Base-by-base conservation (phyloP, 2,113 vertebrate genomes). In the Amphiprion percula region DNA sequence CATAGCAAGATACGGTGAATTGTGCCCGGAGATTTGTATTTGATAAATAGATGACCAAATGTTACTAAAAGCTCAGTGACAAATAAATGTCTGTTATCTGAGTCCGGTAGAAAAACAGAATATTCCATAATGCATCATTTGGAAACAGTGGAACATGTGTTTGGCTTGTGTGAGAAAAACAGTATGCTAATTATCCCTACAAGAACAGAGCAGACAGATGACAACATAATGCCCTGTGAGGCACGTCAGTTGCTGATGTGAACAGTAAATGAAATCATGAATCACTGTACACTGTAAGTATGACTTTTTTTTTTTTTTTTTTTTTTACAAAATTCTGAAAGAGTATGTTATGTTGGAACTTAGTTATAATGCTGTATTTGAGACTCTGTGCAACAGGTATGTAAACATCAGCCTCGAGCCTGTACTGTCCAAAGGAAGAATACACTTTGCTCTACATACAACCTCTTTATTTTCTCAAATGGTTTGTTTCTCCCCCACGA, bases 381-480 rank as follows among this genome's bases (percentile, higher is more conserved):
- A 71, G 24, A 10, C 21, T 49, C 3, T 26, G 62, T 59, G 60
- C 69, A 83, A 84, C 80, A 80, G 59, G 73, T 79, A 59, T 64
- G 15, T 15, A 41, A 37, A 23, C 50, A 30, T 9, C 6, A 37
- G 33, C 33, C 6, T 37, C 0, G 33, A 72, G n/a, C 46, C n/a
- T 17, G 9, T 5, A 56, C 3, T 49, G 21, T 11, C 3, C 44
- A 53, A 70, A 33, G 9, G 64, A 23, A 52, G n/a, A 41, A 41
- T 41, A 21, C 9, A 41, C n/a, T 54, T 54, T 54, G 14, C 50
- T 8, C 0, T 15, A n/a, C 39, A 28, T 16, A 54, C 41, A 44
- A 1, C 11, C 19, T 19, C 5, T 50, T 50, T n/a, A 52, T 9
- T 52, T 52, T 52, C 8, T 52, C 49, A 44, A 14, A 12, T 9